These are phyloP conservation scores for Sparidentex hasta DNA, from an alignment of 2,797 vertebrate species.

Conservation along the genomic window DNA sequence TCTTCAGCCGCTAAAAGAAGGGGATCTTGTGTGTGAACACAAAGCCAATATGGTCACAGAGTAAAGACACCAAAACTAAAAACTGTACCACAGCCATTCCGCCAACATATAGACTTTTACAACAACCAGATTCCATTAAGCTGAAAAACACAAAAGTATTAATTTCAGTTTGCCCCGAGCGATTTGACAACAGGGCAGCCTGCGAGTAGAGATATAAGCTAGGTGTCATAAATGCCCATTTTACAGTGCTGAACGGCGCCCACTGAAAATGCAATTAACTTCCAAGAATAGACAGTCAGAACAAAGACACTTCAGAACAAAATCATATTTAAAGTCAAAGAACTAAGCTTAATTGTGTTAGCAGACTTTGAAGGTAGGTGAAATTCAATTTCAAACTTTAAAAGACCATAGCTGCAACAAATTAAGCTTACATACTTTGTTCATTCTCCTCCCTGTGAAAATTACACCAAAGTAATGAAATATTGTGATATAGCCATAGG, in stretches of 20 bases:
- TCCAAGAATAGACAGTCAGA: slow-evolving; percentile 73
- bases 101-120: slow-evolving; percentile 1
- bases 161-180: slow-evolving; percentile 54
- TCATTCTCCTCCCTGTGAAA: slow-evolving; percentile 60
- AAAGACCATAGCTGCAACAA: slow-evolving; percentile 75
- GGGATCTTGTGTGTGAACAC: slow-evolving; percentile 19
- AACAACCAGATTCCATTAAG: slow-evolving; percentile 39
- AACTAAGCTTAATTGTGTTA: slow-evolving; percentile 77
- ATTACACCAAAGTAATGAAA: slow-evolving; percentile 76
- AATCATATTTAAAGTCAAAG: slow-evolving; percentile 80
- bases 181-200: slow-evolving; percentile 49
- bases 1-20: slow-evolving; percentile 36
- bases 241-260: slow-evolving; percentile 67
- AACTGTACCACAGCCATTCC: slow-evolving; percentile 4
- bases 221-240: slow-evolving; percentile 66
- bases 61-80: slow-evolving; percentile 29
- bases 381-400: slow-evolving; percentile 80
- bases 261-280: slow-evolving; percentile 82
- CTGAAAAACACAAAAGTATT: slow-evolving; percentile 48
- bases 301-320: slow-evolving; percentile 73
- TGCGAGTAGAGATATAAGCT: slow-evolving; percentile 58
- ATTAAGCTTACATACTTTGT: slow-evolving; percentile 69
- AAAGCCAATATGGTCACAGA: slow-evolving; percentile 38
- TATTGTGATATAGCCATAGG: slow-evolving; percentile 73
- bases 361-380: slow-evolving; percentile 79